phyloP scores from a whole-genome alignment of 2,888 invertebrate species.

The Aproaerema taeniolella region DNA sequence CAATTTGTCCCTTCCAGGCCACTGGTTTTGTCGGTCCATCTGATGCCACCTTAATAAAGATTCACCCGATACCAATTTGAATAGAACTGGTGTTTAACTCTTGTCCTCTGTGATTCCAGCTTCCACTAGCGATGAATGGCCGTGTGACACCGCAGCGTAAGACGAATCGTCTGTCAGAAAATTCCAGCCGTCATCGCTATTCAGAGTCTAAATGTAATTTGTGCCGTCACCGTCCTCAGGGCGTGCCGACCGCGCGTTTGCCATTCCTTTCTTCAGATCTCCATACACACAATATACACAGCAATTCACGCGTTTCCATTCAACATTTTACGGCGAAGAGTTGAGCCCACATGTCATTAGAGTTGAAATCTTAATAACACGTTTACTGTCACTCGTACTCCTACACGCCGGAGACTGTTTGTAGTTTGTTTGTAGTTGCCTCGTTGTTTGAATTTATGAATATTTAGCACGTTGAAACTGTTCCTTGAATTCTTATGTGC shows the following conservation, averaged over 20 bases:
- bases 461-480: constrained; percentile 34
- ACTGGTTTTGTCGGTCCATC: constrained; percentile 12
- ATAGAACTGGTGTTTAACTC: not conserved
- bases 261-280: constrained; percentile 26
- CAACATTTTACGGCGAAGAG: constrained; percentile 25
- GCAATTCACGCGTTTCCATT: constrained; percentile 32
- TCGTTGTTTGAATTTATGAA: constrained; percentile 35
- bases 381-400: constrained; percentile 40
- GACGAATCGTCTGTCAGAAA: constrained; percentile 43
- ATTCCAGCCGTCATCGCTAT: constrained; percentile 45
- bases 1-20: constrained; percentile 14
- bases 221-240: constrained; percentile 33
- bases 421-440: constrained; percentile 23
- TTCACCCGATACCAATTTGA: not conserved
- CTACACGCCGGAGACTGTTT: constrained; percentile 26
- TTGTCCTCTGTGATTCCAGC: no score
- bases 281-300: constrained; percentile 16
- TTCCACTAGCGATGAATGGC: no score
- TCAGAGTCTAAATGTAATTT: constrained; percentile 46
- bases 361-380: constrained; percentile 53
- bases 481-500: no score
- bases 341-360: constrained; percentile 33
- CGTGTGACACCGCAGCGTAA: constrained; percentile 12
- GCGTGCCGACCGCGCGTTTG: constrained; percentile 22
- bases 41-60: constrained; percentile 9